Evolutionary conservation across 2,113 vertebrate species (phyloP).

Genomic region (Sakesphorus luctuosus): DNA sequence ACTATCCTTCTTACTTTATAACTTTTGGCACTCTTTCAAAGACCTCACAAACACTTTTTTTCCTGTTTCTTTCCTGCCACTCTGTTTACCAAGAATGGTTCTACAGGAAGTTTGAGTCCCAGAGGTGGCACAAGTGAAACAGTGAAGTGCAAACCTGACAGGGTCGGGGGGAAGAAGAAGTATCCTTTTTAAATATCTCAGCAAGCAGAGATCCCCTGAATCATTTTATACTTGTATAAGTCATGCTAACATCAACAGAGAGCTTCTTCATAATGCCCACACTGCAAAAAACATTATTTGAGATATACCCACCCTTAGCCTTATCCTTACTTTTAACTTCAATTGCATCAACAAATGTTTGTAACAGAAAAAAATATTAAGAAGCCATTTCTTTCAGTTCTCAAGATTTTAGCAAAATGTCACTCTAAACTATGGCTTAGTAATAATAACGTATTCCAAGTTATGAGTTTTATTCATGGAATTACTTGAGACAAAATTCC

Average conservation of each 20-base stretch:
- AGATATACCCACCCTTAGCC: background rate
- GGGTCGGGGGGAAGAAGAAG: rapidly evolving
- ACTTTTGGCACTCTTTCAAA: background rate
- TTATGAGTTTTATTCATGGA: background rate
- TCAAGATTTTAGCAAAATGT: background rate
- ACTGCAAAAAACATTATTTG: background rate
- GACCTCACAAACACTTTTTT: background rate
- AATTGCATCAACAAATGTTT: background rate
- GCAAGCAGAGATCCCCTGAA: background rate
- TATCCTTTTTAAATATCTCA: background rate
- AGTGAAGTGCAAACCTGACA: background rate
- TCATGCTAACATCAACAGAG: background rate
- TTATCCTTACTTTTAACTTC: background rate
- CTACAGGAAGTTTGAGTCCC: background rate
- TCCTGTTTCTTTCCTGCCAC: background rate
- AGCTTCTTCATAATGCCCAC: background rate
- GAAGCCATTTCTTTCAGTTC: background rate
- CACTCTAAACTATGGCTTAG: background rate
- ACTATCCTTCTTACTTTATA: background rate
- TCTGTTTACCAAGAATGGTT: background rate
- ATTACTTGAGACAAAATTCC: background rate
- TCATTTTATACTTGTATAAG: background rate
- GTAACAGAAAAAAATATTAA: background rate
- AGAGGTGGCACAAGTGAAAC: background rate
- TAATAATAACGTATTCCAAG: background rate